phyloP scores from a whole-genome alignment of 2,797 vertebrate genomes.

The Tympanoctomys barrerae region DNA sequence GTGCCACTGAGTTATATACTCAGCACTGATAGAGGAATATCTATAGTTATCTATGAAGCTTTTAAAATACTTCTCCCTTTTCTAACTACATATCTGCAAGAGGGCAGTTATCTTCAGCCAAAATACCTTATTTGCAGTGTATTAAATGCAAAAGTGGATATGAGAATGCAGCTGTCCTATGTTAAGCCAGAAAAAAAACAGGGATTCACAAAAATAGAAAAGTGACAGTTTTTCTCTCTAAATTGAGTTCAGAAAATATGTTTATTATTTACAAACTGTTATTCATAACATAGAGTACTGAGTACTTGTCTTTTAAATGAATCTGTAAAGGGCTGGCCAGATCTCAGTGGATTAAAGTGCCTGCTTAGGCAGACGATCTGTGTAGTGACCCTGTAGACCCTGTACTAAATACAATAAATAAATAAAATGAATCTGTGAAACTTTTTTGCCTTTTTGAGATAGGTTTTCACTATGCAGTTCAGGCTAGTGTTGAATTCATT shows the following conservation, averaged over 20 bases:
- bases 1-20: too few relatives aligned
- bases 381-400: too few relatives aligned
- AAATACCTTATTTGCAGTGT: constrained; percentile 30
- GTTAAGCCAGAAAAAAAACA: constrained; percentile 45
- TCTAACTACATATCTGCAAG: background rate
- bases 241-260: constrained; percentile 12
- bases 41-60: constrained; percentile 44
- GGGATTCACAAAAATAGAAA: constrained; percentile 33
- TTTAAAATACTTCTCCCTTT: constrained; percentile 12
- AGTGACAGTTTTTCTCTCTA: constrained; percentile 34
- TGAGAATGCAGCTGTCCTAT: constrained; percentile 55
- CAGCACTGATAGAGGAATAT: background rate
- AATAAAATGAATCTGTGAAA: background rate
- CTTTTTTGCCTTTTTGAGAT: too few relatives aligned
- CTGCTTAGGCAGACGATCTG: too few relatives aligned
- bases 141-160: background rate
- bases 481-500: too few relatives aligned
- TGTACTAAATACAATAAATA: too few relatives aligned
- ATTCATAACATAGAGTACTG: background rate
- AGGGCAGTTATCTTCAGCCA: constrained; percentile 48
- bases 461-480: too few relatives aligned
- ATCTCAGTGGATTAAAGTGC: too few relatives aligned
- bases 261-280: constrained; percentile 60
- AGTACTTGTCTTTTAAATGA: constrained; percentile 35
- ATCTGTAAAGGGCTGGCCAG: background rate